Conservation (phyloP, 2,888 invertebrate species). For the Noctua comes region DNA sequence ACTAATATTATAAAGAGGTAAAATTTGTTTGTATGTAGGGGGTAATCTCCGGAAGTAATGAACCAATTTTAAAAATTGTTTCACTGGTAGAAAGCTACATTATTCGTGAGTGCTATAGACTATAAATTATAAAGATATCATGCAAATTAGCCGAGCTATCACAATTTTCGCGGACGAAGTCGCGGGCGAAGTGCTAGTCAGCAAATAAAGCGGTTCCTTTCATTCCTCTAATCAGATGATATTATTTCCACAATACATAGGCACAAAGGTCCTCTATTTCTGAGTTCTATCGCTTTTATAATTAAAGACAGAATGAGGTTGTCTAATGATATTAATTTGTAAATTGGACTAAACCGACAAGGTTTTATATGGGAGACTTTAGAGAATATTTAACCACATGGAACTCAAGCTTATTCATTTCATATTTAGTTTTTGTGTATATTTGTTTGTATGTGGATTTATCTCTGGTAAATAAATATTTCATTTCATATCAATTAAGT, state of each 20-base stretch:
- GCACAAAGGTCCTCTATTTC: background rate
- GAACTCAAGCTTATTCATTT: background rate
- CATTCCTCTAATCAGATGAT: background rate
- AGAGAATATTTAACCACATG: background rate
- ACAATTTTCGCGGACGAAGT: no score
- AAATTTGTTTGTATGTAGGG: no score
- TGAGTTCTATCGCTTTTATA: background rate
- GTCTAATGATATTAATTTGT: background rate
- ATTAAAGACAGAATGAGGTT: background rate
- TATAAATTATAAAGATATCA: no score
- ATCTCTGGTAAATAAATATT: accelerated
- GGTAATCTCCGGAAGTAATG: no score
- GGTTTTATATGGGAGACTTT: background rate
- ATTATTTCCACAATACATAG: background rate
- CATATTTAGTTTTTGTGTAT: no score
- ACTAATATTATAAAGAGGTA: no score
- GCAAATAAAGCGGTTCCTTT: background rate
- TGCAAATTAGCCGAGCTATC: no score
- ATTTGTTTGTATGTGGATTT: no score
- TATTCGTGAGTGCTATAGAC: no score
- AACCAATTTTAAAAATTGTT: no score
- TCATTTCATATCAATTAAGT: background rate
- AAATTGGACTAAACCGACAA: background rate
- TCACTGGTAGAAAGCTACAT: no score
- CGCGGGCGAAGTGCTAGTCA: no score